Evolutionary conservation across 2,888 invertebrate genomes (phyloP).

Genomic region (Nephrotoma flavescens): DNA sequence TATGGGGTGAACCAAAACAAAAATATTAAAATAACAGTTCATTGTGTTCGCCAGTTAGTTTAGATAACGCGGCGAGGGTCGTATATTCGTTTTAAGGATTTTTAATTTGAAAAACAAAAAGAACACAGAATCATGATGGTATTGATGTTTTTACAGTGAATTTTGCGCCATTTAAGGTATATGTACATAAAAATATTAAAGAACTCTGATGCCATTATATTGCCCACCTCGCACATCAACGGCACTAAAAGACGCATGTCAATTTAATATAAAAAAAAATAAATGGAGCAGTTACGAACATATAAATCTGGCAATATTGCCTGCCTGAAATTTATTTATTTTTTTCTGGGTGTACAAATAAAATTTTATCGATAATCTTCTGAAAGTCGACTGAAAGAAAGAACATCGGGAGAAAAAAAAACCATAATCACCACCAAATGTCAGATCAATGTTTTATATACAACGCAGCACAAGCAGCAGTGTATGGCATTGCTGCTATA

Average conservation of each 20-base stretch:
- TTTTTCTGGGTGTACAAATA: background rate
- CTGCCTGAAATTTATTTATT: background rate
- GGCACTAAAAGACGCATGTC: background rate
- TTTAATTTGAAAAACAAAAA: background rate
- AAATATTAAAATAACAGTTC: background rate
- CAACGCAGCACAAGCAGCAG: background rate
- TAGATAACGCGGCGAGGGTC: background rate
- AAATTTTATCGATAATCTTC: background rate
- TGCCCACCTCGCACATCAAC: background rate
- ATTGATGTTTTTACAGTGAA: background rate
- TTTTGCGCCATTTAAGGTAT: background rate
- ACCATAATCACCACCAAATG: background rate
- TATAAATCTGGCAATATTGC: background rate
- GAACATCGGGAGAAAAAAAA: background rate
- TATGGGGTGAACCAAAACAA: background rate
- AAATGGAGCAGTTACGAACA: background rate
- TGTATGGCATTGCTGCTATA: background rate
- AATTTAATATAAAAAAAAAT: background rate
- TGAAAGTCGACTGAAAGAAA: background rate
- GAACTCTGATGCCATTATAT: background rate
- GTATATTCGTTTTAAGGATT: background rate
- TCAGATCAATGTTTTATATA: background rate
- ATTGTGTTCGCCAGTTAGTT: background rate
- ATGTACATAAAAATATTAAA: background rate
- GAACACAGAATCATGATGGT: background rate